Conservation (phyloP, 92 coral and sea anemone genomes). For the Zoanthus solanderi region DNA sequence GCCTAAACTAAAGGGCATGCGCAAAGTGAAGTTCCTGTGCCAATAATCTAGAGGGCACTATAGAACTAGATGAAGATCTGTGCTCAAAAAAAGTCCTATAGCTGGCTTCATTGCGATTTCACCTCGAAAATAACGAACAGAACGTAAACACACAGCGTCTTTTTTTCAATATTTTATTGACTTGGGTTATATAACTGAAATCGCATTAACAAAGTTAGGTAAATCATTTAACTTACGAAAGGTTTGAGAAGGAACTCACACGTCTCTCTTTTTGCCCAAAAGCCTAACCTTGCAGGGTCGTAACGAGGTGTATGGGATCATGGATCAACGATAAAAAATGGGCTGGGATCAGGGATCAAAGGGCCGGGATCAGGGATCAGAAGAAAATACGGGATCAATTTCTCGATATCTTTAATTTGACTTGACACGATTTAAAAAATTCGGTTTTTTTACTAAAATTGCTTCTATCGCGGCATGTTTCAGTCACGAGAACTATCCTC, state of each 20-base stretch:
- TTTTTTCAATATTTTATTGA: slow-evolving; percentile 23
- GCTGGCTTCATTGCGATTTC: slow-evolving; percentile 7
- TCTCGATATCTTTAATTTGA: too few relatives aligned
- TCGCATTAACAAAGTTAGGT: not conserved
- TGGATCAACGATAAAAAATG: too few relatives aligned
- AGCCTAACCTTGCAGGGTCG: not conserved
- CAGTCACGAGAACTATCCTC: too few relatives aligned
- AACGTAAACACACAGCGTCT: slow-evolving; percentile 25
- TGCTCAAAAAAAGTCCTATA: slow-evolving; percentile 10
- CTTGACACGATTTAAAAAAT: too few relatives aligned
- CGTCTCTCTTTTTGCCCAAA: not conserved
- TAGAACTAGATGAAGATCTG: slow-evolving; percentile 25
- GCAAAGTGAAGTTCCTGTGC: slow-evolving; percentile 17
- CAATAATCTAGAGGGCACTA: not conserved
- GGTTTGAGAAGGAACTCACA: slow-evolving; percentile 2
- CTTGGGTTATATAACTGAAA: not conserved
- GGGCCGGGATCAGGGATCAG: too few relatives aligned
- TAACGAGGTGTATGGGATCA: too few relatives aligned
- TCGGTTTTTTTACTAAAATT: too few relatives aligned
- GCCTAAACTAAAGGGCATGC: slow-evolving; percentile 20
- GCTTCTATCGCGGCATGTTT: too few relatives aligned
- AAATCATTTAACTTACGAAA: slow-evolving; percentile 8
- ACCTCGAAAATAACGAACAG: slow-evolving; percentile 16
- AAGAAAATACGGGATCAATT: too few relatives aligned
- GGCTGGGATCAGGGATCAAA: too few relatives aligned